Percentiles rank a stretch among this genome's conserved stretches.
phyloP scores from a whole-genome alignment of 2,888 invertebrate species.

The Parnassius orleans region DNA sequence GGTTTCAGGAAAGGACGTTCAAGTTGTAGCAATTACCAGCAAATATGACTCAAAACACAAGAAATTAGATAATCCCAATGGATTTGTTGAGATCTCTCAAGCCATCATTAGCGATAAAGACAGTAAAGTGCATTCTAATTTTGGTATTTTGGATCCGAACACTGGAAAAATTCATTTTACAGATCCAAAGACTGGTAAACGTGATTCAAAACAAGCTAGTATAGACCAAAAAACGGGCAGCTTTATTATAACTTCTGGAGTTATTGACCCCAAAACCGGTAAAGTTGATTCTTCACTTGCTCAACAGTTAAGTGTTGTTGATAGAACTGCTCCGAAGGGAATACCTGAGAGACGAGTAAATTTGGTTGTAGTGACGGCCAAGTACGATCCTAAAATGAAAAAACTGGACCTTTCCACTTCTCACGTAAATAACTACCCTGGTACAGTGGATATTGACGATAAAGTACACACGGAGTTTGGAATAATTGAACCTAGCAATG shows the following conservation, averaged over 20 bases:
- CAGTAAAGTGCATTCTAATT: slow-evolving; percentile 84
- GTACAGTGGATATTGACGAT: slow-evolving; percentile 66
- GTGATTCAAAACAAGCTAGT: slow-evolving; percentile 81
- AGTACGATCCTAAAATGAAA: slow-evolving; percentile 79
- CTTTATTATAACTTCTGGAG: slow-evolving; percentile 80
- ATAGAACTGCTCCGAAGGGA: slow-evolving; percentile 69
- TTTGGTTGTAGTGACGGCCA: slow-evolving; percentile 79
- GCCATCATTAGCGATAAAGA: slow-evolving; percentile 85
- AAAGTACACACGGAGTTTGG: slow-evolving; percentile 82
- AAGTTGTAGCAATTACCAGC: slow-evolving; percentile 81
- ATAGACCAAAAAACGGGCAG: slow-evolving; percentile 80
- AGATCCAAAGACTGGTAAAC: slow-evolving; percentile 82
- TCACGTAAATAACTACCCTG: slow-evolving; percentile 63
- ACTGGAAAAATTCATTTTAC: slow-evolving; percentile 81
- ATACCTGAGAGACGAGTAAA: slow-evolving; percentile 72
- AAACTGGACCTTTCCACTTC: slow-evolving; percentile 76
- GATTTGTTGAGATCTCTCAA: slow-evolving; percentile 74
- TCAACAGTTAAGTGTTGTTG: slow-evolving; percentile 72
- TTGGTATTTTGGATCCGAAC: slow-evolving; percentile 82
- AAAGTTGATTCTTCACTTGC: slow-evolving; percentile 84
- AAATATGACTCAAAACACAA: slow-evolving; percentile 82
- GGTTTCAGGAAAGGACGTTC: slow-evolving; percentile 72
- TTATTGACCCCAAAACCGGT: slow-evolving; percentile 82
- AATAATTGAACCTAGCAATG: slow-evolving; percentile 78
- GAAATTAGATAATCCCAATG: slow-evolving; percentile 80